A percentile compares a stretch with the other conserved stretches of the same genome.
These are phyloP conservation scores for Burhinus oedicnemus DNA, from an alignment of 2,113 vertebrate species.

Conservation along the genomic window DNA sequence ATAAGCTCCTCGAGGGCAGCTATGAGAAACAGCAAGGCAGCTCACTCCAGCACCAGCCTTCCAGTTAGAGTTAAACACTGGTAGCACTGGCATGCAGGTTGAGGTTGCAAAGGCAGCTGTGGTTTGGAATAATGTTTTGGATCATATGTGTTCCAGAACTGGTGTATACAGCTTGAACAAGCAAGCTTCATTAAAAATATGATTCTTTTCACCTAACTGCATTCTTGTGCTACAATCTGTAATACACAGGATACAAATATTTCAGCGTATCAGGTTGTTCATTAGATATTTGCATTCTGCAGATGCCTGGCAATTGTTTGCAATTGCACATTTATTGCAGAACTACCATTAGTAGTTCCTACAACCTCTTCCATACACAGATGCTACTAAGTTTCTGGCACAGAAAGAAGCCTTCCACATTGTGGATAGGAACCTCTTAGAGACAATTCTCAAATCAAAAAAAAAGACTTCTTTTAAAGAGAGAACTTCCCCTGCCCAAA, in stretches of 20 bases:
- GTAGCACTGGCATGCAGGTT: neutral
- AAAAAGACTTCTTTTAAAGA: neutral
- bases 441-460: neutral
- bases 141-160: neutral
- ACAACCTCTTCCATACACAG: neutral
- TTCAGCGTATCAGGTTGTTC: neutral
- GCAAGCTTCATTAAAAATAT: neutral
- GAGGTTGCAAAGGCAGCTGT: neutral
- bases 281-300: neutral
- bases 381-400: neutral
- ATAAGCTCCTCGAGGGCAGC: neutral
- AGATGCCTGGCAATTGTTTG: neutral
- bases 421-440: no score
- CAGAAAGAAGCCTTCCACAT: neutral
- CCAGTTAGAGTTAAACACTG: neutral
- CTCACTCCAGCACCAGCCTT: neutral
- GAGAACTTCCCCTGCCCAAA: fast-evolving
- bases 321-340: neutral
- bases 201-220: neutral
- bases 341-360: neutral
- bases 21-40: neutral
- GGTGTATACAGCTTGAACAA: neutral
- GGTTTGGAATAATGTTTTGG: neutral
- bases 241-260: neutral
- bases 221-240: neutral